These are phyloP conservation scores for Mesaphorura yosii DNA, from an alignment of 1,140 invertebrate genomes.

Conservation along the genomic window DNA sequence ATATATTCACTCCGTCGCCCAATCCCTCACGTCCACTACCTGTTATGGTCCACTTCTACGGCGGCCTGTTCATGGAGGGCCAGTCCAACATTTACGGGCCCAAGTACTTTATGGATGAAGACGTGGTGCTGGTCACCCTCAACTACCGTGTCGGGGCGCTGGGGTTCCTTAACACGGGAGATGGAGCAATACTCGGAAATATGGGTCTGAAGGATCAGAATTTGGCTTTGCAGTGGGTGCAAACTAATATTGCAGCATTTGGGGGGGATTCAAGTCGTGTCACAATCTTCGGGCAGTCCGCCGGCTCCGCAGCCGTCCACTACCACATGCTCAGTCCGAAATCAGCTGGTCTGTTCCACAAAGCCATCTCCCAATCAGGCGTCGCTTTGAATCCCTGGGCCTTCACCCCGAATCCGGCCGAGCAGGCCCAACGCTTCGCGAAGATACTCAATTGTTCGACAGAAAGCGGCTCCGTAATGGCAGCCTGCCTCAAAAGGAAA, in stretches of 20 bases:
- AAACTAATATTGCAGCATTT: constrained; percentile 12
- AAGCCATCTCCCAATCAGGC: constrained; percentile 5
- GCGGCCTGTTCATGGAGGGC: constrained; percentile 33
- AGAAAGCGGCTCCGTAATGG: neutral
- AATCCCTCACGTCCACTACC: too few relatives aligned
- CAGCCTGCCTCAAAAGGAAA: neutral
- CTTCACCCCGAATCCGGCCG: neutral
- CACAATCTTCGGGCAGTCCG: constrained; percentile 39
- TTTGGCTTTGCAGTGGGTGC: constrained; percentile 20
- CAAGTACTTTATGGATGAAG: constrained; percentile 23
- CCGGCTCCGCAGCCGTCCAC: constrained; percentile 34
- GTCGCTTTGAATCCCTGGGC: constrained; percentile 2
- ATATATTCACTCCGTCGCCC: neutral
- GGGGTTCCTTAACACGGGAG: constrained; percentile 15
- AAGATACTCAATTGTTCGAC: constrained; percentile 1
- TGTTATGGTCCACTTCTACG: constrained; percentile 47
- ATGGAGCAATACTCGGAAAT: constrained; percentile 11
- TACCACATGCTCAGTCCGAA: neutral
- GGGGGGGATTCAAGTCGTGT: constrained; percentile 29
- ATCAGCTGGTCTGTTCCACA: neutral
- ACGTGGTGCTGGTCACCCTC: constrained; percentile 25
- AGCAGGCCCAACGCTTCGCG: neutral
- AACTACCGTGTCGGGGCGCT: constrained; percentile 27
- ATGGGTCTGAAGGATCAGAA: constrained; percentile 20
- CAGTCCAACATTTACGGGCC: constrained; percentile 9